Conservation (phyloP, 2,797 vertebrate species). For the Antrozous pallidus region DNA sequence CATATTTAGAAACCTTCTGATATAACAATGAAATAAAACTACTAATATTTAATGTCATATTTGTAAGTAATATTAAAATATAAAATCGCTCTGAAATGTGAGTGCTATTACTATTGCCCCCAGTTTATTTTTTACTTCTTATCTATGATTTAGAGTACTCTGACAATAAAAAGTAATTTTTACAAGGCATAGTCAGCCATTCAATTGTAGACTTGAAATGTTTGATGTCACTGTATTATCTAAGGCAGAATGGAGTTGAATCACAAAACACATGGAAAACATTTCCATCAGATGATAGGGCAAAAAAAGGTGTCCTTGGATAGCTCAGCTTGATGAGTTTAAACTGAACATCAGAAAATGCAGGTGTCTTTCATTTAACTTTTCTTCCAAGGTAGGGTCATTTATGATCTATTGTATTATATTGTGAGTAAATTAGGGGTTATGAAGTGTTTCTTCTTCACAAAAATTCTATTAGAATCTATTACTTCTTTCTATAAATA, state of each 20-base stretch:
- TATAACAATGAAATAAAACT: slow-evolving; percentile 21
- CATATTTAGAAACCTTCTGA: neutral
- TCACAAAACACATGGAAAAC: slow-evolving; percentile 49
- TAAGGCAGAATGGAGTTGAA: slow-evolving; percentile 45
- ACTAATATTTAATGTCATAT: slow-evolving; percentile 6
- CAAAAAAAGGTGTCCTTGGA: slow-evolving; percentile 45
- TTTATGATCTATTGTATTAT: slow-evolving; percentile 22
- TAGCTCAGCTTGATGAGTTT: neutral
- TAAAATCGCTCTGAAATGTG: slow-evolving; percentile 20
- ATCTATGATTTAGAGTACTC: slow-evolving; percentile 4
- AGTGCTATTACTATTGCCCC: neutral
- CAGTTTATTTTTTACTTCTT: neutral
- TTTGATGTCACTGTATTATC: slow-evolving; percentile 53
- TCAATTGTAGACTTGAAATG: neutral
- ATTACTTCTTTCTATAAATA: slow-evolving; percentile 50
- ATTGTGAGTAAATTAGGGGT: neutral
- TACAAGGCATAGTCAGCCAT: neutral
- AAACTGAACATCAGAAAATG: slow-evolving; percentile 19
- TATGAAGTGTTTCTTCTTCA: slow-evolving; percentile 17
- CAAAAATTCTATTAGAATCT: slow-evolving; percentile 7
- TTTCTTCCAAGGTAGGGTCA: slow-evolving; percentile 29
- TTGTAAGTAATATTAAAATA: slow-evolving; percentile 49
- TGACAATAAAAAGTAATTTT: slow-evolving; percentile 28
- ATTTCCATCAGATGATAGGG: slow-evolving; percentile 21
- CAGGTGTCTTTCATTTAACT: slow-evolving; percentile 33